Base-by-base conservation (phyloP, 2,797 vertebrate genomes). In the Hemibagrus guttatus region DNA sequence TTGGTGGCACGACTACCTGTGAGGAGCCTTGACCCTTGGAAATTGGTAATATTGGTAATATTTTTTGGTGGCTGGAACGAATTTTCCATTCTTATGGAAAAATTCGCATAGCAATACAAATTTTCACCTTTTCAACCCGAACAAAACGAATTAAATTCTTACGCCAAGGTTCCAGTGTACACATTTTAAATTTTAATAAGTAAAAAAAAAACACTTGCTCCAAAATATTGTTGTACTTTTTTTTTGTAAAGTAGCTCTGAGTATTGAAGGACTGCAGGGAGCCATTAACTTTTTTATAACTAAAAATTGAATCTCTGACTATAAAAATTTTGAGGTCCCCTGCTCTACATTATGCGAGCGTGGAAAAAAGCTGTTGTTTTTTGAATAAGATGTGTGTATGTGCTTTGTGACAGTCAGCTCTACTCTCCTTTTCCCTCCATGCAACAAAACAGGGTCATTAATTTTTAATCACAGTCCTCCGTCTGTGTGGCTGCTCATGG, bases 401-500 rank as follows among this genome's bases (percentile, higher is more conserved):
- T 83, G 31, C 59, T 46, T 81, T 84, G 49, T 85, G 86, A 63
- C 82, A 81, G 85, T 84, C 85, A 85, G 79, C 52, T 80, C 80
- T 80, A 54, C 54, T 26, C 52, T 83, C 84, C 84, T 68, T 80
- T 84, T 86, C 86, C 82, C 72, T 63, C 86, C 59, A 58, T 71
- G 83, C 85, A 89, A 86, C 85, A 71, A 80, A 84, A 63, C 85
- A 69, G 63, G 83, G 85, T 81, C 87, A 85, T 90, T 88, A 80
- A 89, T 88, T 87, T 89, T 90, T 90, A 89, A 90, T 90, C 90
- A 89, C 81, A 64, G 58, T 81, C 74, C 85, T 85, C 68, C 66
- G 83, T 87, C 85, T 89, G 88, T 49, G 86, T 42, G 75, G 86
- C 78, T 56, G 72, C 72, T 85, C 82, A 1, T n/a, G 31, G 12